Conservation (phyloP, 2,797 vertebrate genomes). For the Novumbra hubbsi region DNA sequence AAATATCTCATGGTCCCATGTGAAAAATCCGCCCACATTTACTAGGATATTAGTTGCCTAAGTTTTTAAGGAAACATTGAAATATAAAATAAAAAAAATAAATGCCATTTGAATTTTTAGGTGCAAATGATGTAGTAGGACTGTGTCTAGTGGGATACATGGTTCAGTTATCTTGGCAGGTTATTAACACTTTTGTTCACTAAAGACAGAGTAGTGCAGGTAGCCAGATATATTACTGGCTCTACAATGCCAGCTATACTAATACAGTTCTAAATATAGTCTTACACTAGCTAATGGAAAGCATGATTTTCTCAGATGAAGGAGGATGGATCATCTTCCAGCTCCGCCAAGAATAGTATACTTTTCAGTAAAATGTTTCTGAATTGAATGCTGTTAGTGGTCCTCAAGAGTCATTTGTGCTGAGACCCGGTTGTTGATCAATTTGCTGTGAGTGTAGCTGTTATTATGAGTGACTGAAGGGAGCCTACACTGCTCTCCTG, state of each 20-base stretch:
- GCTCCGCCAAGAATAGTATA: not conserved
- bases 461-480: not conserved
- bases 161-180: not conserved
- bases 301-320: not conserved
- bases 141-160: not conserved
- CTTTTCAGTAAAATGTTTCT: not conserved
- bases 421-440: not conserved
- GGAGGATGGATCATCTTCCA: not conserved
- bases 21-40: too few relatives aligned
- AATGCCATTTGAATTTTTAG: too few relatives aligned
- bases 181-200: slow-evolving; percentile 2
- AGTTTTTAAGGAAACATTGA: too few relatives aligned
- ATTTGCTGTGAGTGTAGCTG: not conserved
- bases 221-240: not conserved
- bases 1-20: too few relatives aligned
- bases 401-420: not conserved
- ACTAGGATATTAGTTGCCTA: too few relatives aligned
- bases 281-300: not conserved
- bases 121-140: not conserved
- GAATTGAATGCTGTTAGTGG: not conserved
- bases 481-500: not conserved
- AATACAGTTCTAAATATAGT: not conserved
- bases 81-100: too few relatives aligned
- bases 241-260: not conserved
- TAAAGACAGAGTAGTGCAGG: not conserved